Percentiles rank a stretch among this genome's conserved stretches.
These are phyloP conservation scores for Dioctria rufipes DNA, from an alignment of 2,888 invertebrate species.

Conservation along the genomic window DNA sequence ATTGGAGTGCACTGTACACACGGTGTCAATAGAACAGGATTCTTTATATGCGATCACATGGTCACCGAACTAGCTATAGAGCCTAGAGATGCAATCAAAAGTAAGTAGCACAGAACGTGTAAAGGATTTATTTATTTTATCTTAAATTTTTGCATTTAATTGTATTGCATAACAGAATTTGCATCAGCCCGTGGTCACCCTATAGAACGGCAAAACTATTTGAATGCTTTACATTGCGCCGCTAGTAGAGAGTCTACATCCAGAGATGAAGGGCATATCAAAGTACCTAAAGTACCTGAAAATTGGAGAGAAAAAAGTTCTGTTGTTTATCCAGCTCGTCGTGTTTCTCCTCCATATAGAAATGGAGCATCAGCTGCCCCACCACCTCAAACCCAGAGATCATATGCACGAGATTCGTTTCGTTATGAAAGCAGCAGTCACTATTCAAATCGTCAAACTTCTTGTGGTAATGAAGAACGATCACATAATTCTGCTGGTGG, in stretches of 20 bases:
- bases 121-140: not conserved
- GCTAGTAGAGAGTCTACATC: constrained; percentile 56
- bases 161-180: constrained; percentile 72
- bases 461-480: not conserved
- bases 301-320: not conserved
- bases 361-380: not conserved
- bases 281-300: too few species aligned
- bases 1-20: constrained; percentile 89
- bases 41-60: constrained; percentile 84
- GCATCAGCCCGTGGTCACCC: constrained; percentile 78
- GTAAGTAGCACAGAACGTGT: constrained; percentile 69
- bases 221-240: constrained; percentile 54
- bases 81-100: constrained; percentile 74
- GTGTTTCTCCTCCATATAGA: not conserved
- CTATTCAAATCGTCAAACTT: not conserved
- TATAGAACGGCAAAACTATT: constrained; percentile 78
- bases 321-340: not conserved
- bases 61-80: constrained; percentile 75
- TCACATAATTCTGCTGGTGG: not conserved
- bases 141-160: not conserved
- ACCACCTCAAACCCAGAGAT: too few species aligned
- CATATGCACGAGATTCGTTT: too few species aligned
- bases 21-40: constrained; percentile 86
- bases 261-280: not conserved
- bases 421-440: too few species aligned